These are phyloP conservation scores for Drosophila sordidula DNA, from an alignment of 2,888 invertebrate genomes.

Conservation along the genomic window DNA sequence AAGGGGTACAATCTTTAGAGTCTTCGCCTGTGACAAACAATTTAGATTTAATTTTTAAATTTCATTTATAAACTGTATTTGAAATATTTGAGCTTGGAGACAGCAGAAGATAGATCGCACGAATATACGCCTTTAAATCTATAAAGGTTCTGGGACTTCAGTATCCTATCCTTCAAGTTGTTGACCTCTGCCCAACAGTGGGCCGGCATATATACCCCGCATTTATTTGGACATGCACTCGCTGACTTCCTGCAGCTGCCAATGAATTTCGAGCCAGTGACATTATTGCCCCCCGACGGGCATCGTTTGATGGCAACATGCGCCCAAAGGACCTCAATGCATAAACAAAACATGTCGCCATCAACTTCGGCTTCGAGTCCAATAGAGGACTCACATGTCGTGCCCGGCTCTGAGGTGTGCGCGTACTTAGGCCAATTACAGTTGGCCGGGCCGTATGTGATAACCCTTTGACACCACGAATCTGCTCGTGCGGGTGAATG, in stretches of 20 bases:
- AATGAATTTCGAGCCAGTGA: slow-evolving; percentile 23
- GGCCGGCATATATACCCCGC: neutral
- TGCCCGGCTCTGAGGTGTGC: slow-evolving; percentile 58
- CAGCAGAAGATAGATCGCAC: too few species aligned
- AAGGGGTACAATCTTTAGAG: too few species aligned
- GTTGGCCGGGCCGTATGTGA: slow-evolving; percentile 45
- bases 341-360: slow-evolving; percentile 67
- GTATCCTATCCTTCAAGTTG: too few species aligned
- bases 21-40: too few species aligned
- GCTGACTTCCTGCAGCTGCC: slow-evolving; percentile 20
- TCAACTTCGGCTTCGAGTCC: slow-evolving; percentile 11
- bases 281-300: slow-evolving; percentile 15
- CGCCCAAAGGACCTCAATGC: slow-evolving; percentile 54
- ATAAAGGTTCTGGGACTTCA: too few species aligned
- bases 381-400: slow-evolving; percentile 24
- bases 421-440: slow-evolving; percentile 73
- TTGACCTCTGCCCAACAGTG: too few species aligned
- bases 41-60: too few species aligned
- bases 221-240: slow-evolving; percentile 6
- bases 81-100: too few species aligned
- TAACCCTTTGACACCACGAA: slow-evolving; percentile 64
- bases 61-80: too few species aligned
- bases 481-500: slow-evolving; percentile 17
- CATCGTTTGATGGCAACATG: slow-evolving; percentile 41
- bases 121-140: too few species aligned